These are phyloP conservation scores for Prochilodus magdalenae DNA, from an alignment of 2,113 vertebrate genomes.

Conservation along the genomic window DNA sequence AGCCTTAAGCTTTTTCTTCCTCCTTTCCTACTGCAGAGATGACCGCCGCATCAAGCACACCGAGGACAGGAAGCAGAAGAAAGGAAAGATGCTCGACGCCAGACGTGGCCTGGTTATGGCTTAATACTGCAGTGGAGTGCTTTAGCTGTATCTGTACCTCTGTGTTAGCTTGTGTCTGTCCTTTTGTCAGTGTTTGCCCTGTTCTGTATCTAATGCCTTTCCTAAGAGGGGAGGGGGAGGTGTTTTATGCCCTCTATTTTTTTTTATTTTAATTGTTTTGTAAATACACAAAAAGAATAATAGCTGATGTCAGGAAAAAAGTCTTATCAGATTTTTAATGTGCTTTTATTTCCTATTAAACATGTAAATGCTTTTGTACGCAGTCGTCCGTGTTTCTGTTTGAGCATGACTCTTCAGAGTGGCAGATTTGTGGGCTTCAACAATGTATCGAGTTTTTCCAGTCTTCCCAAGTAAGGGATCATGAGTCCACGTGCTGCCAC, in stretches of 20 bases:
- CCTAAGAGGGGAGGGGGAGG: neutral
- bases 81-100: conserved; percentile 76
- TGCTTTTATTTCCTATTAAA: conserved; percentile 20
- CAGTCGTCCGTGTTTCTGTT: neutral
- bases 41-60: conserved; percentile 76
- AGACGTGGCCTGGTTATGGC: conserved; percentile 78
- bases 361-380: neutral
- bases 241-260: neutral
- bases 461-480: too few species aligned
- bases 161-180: conserved; percentile 1
- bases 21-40: conserved; percentile 72
- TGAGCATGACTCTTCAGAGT: neutral
- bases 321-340: neutral
- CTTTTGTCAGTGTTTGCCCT: conserved; percentile 3
- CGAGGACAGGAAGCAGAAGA: conserved; percentile 85
- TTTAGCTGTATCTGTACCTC: conserved; percentile 58
- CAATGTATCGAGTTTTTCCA: neutral
- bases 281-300: neutral
- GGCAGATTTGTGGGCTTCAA: too few species aligned
- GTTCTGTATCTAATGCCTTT: neutral
- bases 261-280: conserved; percentile 1
- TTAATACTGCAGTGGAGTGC: conserved; percentile 52
- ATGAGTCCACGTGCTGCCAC: neutral
- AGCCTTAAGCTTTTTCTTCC: too few species aligned
- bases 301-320: neutral